Evolutionary conservation across 1,140 invertebrate species (phyloP).

Genomic region (Colletes gigas): DNA sequence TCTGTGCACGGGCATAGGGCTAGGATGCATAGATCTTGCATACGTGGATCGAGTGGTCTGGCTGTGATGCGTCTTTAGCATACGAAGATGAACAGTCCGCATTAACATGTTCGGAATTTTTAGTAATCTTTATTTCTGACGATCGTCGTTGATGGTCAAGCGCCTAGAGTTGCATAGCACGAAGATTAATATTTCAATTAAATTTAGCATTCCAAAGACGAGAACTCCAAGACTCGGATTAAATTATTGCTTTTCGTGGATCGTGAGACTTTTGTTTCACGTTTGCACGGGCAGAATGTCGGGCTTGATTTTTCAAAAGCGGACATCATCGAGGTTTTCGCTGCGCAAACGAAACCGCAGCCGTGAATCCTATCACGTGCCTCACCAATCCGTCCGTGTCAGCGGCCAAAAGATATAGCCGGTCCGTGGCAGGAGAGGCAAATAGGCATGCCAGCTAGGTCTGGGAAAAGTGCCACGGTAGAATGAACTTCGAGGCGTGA

Average conservation of each 20-base stretch:
- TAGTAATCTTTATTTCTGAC: neutral
- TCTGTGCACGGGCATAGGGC: constrained; percentile 9
- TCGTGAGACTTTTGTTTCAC: too few relatives aligned
- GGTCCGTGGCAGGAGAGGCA: constrained; percentile 44
- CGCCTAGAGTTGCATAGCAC: too few relatives aligned
- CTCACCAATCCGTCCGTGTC: constrained; percentile 50
- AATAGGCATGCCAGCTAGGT: constrained; percentile 33
- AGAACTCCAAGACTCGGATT: too few relatives aligned
- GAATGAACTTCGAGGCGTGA: constrained; percentile 49
- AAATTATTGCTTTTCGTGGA: neutral
- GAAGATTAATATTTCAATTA: neutral
- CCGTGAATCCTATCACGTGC: constrained; percentile 68
- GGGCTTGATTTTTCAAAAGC: neutral
- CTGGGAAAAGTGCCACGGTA: constrained; percentile 42
- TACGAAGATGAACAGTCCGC: constrained; percentile 25
- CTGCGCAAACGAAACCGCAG: constrained; percentile 51
- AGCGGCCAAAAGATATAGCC: constrained; percentile 46
- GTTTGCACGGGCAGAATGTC: too few relatives aligned
- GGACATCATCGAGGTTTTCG: neutral
- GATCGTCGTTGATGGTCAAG: neutral
- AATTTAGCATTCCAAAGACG: neutral
- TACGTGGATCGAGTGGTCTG: constrained; percentile 21
- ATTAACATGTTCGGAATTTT: neutral
- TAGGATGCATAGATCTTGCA: constrained; percentile 26
- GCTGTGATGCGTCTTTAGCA: constrained; percentile 12